Percentiles rank a stretch among this genome's conserved stretches.
Conservation (phyloP, 2,797 vertebrate species). For the Eulemur albifrons region DNA sequence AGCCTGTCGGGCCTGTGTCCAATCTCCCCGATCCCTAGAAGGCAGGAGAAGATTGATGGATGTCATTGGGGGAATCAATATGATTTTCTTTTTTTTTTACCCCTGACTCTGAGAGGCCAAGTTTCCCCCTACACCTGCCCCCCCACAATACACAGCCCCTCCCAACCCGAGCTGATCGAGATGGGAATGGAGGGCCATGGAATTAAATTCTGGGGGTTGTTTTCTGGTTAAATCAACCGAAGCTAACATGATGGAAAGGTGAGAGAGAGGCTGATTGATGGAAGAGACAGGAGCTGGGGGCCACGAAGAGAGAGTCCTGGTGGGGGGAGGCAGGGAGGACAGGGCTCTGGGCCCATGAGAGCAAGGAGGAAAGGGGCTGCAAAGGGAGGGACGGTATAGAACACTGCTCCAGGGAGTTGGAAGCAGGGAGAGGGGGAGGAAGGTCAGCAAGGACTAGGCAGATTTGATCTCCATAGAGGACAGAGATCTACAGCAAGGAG, state of each 20-base stretch:
- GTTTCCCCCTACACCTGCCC: not conserved
- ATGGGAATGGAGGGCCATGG: constrained; percentile 62
- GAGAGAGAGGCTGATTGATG: constrained; percentile 48
- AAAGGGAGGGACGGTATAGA: not conserved
- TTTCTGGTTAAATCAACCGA: constrained; percentile 77
- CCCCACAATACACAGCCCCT: not conserved
- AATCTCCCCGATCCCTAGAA: not conserved
- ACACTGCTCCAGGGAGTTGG: not conserved
- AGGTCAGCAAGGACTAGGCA: not conserved
- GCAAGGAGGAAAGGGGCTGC: not conserved
- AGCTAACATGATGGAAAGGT: constrained; percentile 62
- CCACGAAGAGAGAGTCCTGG: not conserved
- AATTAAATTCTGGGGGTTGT: constrained; percentile 73
- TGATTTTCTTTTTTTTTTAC: constrained; percentile 31
- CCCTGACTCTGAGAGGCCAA: constrained; percentile 13
- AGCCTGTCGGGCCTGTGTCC: not conserved
- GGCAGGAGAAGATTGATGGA: constrained; percentile 23
- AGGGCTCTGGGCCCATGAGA: not conserved
- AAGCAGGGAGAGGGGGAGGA: not conserved
- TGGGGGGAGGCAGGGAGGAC: not conserved
- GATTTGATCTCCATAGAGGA: not conserved
- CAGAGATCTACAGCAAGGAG: not conserved
- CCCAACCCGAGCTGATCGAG: constrained; percentile 20
- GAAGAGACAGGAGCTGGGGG: not conserved
- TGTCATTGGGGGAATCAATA: constrained; percentile 42